Evolutionary conservation across 2,113 vertebrate species (phyloP).

Genomic region (Protobothrops mucrosquamatus): DNA sequence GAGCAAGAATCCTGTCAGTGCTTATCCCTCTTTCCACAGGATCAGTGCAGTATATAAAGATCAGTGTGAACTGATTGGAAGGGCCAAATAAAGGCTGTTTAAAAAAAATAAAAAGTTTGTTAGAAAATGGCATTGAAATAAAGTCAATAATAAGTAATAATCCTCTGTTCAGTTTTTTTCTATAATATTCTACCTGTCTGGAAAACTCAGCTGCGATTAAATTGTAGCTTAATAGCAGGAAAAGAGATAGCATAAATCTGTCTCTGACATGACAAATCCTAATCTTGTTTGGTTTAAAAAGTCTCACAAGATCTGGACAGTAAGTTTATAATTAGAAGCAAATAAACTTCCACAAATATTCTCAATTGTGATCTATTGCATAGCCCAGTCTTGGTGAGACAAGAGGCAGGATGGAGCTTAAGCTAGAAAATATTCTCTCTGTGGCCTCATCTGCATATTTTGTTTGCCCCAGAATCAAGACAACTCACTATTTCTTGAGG

Average conservation of each 20-base stretch:
- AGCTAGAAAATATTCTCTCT: background rate
- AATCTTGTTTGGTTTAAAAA: background rate
- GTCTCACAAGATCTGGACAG: background rate
- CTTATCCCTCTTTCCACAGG: background rate
- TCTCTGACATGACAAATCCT: background rate
- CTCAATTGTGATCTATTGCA: background rate
- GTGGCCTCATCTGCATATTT: background rate
- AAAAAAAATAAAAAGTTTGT: background rate
- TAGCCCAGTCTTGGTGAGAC: background rate
- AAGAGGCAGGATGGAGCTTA: background rate
- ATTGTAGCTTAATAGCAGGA: background rate
- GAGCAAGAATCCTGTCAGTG: background rate
- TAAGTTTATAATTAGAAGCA: background rate
- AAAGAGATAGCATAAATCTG: background rate
- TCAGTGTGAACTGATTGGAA: background rate
- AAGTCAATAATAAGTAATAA: background rate
- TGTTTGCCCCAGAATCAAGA: background rate
- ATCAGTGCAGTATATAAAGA: background rate
- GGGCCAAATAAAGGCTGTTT: background rate
- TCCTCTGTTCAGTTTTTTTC: background rate
- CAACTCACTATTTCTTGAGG: background rate
- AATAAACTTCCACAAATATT: background rate
- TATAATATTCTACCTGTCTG: background rate
- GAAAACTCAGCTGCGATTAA: background rate
- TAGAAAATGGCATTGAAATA: background rate